Conservation (phyloP, 2,888 invertebrate species). For the Agonopterix alstromeriana region DNA sequence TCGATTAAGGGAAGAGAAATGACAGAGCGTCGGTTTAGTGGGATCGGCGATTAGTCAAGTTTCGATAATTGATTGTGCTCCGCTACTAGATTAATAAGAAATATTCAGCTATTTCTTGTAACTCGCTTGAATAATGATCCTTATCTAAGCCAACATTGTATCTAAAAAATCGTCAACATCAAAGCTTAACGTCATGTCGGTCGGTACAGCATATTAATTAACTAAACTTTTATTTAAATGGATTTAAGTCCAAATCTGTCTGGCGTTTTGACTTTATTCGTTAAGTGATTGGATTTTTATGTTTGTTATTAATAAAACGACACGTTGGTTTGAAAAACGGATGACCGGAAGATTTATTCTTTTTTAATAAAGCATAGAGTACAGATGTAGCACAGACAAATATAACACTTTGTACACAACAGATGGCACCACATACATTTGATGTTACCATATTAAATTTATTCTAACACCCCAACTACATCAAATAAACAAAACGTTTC, state of each 20-base stretch:
- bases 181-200: conserved; percentile 9
- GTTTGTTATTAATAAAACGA: too few species aligned
- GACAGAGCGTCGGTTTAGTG: conserved; percentile 68
- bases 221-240: conserved; percentile 6
- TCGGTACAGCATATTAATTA: conserved; percentile 7
- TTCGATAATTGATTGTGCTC: conserved; percentile 69
- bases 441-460: too few species aligned
- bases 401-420: too few species aligned
- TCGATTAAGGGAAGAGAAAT: conserved; percentile 75
- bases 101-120: conserved; percentile 44
- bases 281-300: too few species aligned
- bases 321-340: too few species aligned
- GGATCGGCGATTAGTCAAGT: conserved; percentile 66
- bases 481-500: too few species aligned
- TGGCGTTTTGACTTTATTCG: too few species aligned
- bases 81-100: conserved; percentile 69
- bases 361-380: too few species aligned
- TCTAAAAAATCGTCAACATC: conserved; percentile 10
- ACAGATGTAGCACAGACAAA: too few species aligned
- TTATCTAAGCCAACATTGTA: conserved; percentile 12
- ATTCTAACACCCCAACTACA: too few species aligned
- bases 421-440: too few species aligned
- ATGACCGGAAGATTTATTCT: too few species aligned
- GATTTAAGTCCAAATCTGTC: not conserved
- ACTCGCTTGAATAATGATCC: conserved; percentile 37